Evolutionary conservation across 92 coral and sea anemone genomes (phyloP).

Genomic region (Epizoanthus scotinus): DNA sequence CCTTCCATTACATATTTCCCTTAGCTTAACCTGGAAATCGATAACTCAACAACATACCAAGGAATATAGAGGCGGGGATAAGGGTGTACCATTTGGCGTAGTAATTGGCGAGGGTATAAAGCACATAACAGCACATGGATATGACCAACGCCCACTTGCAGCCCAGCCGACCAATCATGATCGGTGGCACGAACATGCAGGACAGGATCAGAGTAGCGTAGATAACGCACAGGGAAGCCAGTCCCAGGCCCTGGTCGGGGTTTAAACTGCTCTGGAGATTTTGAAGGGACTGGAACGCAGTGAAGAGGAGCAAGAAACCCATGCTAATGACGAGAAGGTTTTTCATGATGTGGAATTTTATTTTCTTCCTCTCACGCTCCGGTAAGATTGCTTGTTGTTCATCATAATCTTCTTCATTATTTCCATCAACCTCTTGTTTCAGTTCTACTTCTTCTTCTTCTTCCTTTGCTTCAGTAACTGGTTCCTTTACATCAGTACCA

Average conservation of each 20-base stretch:
- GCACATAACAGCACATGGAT: constrained; percentile 71
- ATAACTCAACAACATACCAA: constrained; percentile 53
- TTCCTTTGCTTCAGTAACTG: not conserved
- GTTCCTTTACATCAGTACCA: not conserved
- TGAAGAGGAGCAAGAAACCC: constrained; percentile 51
- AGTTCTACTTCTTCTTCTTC: not conserved
- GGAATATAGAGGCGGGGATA: constrained; percentile 63
- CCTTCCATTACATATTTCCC: not conserved
- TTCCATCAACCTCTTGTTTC: not conserved
- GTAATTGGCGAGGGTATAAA: constrained; percentile 68
- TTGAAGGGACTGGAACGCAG: constrained; percentile 71
- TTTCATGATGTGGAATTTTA: constrained; percentile 43
- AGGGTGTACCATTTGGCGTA: constrained; percentile 82
- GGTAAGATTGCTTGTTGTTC: constrained; percentile 24
- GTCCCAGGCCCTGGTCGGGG: constrained; percentile 72
- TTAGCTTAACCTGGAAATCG: not conserved
- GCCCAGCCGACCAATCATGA: constrained; percentile 70
- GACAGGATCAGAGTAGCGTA: constrained; percentile 70
- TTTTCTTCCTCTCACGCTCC: constrained; percentile 18
- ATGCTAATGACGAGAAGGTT: constrained; percentile 49
- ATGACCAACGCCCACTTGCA: constrained; percentile 77
- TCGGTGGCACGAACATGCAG: constrained; percentile 75
- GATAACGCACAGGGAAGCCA: constrained; percentile 63
- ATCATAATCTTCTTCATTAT: too few species aligned
- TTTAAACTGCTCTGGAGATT: constrained; percentile 83